Conservation (phyloP, 30 jellyfish, hydroid and myxozoan genomes). For the Phacellophora camtschatica region DNA sequence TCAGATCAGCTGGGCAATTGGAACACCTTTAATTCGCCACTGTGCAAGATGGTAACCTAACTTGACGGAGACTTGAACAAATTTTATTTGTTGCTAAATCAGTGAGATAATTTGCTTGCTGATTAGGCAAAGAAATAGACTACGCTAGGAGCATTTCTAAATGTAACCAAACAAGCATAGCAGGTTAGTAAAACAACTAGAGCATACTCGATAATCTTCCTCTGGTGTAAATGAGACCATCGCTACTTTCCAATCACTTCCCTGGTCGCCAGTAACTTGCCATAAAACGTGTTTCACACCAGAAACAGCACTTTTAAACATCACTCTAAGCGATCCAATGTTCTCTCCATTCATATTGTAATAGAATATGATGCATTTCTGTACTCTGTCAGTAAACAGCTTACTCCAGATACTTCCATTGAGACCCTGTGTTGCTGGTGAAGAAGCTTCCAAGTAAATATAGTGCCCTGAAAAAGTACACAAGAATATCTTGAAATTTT, state of each 20-base stretch:
- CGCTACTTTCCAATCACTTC: conserved; percentile 47
- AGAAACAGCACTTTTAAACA: conserved; percentile 1
- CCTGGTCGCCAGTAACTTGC: conserved; percentile 61
- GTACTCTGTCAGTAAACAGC: background rate
- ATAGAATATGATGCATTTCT: conserved; percentile 61
- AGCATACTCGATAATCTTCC: conserved; percentile 27
- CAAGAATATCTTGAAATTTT: too few relatives aligned
- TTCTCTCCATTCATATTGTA: conserved; percentile 82
- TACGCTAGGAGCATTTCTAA: too few relatives aligned
- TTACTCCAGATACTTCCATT: conserved; percentile 62
- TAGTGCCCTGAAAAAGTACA: conserved; percentile 56
- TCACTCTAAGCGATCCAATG: conserved; percentile 57
- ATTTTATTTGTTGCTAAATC: too few relatives aligned
- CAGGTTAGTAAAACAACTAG: too few relatives aligned
- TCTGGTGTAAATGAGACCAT: background rate
- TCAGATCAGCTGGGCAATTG: too few relatives aligned
- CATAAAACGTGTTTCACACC: background rate
- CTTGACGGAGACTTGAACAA: too few relatives aligned
- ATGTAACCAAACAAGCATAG: too few relatives aligned
- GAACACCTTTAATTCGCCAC: too few relatives aligned
- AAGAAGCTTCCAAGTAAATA: conserved; percentile 70
- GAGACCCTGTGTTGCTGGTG: conserved; percentile 75
- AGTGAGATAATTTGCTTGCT: too few relatives aligned
- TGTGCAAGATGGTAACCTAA: too few relatives aligned
- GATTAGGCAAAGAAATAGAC: too few relatives aligned